phyloP scores from a whole-genome alignment of 2,888 invertebrate genomes.

The Agrochola circellaris region DNA sequence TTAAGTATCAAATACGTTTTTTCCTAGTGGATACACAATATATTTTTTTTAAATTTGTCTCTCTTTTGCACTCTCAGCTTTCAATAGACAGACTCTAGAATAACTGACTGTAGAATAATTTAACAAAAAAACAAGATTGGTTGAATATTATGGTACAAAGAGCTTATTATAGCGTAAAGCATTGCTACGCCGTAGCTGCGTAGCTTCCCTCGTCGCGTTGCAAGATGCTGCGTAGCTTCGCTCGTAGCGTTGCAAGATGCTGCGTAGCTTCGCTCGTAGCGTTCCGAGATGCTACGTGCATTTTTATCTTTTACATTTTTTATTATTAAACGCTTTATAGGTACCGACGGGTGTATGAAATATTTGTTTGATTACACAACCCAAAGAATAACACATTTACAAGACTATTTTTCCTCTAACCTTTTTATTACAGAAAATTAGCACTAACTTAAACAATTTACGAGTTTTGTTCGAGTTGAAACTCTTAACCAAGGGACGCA shows the following conservation, averaged over 20 bases:
- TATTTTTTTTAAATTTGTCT: no score
- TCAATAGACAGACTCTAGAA: no score
- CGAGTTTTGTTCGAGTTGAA: not conserved
- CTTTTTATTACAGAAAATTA: no score
- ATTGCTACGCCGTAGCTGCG: constrained; percentile 1
- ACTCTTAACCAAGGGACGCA: not conserved
- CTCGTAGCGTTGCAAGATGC: not conserved
- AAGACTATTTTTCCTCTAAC: not conserved
- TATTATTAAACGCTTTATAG: not conserved
- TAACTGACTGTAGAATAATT: not conserved
- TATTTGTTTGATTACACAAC: not conserved
- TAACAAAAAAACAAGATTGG: not conserved
- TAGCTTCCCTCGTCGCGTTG: not conserved
- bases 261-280: not conserved
- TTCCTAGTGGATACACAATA: no score
- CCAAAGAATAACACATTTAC: not conserved
- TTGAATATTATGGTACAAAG: not conserved
- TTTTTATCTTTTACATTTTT: not conserved
- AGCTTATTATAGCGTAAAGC: not conserved
- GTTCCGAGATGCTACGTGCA: not conserved
- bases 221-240: no score
- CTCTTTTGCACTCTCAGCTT: no score
- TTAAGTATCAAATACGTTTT: no score
- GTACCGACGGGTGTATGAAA: not conserved
- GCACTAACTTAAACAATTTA: not conserved